These are phyloP conservation scores for Polyommatus icarus DNA, from an alignment of 2,888 invertebrate genomes.

Conservation along the genomic window DNA sequence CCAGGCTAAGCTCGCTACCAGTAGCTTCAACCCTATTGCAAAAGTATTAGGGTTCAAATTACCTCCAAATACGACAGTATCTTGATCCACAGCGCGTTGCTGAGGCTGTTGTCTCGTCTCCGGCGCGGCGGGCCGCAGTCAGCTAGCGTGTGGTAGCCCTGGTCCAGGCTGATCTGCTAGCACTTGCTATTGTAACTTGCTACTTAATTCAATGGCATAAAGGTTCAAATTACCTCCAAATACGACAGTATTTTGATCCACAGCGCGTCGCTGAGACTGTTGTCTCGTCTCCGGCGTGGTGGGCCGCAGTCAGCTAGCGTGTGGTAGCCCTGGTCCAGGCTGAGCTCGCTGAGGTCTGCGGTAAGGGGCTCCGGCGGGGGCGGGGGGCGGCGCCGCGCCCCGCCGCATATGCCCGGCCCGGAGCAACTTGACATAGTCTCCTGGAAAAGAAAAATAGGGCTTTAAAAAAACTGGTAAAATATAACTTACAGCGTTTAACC, in stretches of 20 bases:
- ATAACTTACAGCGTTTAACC: too few species aligned
- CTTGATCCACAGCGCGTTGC: constrained; percentile 68
- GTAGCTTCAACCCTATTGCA: too few species aligned
- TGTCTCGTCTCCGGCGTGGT: constrained; percentile 63
- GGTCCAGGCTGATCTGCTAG: constrained; percentile 87
- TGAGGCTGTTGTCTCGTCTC: constrained; percentile 63
- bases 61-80: constrained; percentile 71
- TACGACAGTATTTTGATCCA: constrained; percentile 70
- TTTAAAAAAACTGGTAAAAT: too few species aligned
- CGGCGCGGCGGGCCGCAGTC: constrained; percentile 81
- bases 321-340: constrained; percentile 90
- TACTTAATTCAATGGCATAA: background rate
- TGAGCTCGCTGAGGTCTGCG: constrained; percentile 79
- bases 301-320: constrained; percentile 86
- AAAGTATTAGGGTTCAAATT: background rate
- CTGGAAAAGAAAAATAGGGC: constrained; percentile 46
- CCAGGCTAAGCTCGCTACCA: constrained; percentile 82
- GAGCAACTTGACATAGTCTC: constrained; percentile 70
- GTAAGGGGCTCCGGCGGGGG: constrained; percentile 75
- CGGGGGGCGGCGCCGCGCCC: constrained; percentile 68
- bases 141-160: constrained; percentile 88
- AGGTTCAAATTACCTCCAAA: constrained; percentile 56
- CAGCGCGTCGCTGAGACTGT: constrained; percentile 65
- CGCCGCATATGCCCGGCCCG: constrained; percentile 68
- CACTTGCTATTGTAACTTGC: too few species aligned